Percentiles rank a stretch among this genome's conserved stretches.
Evolutionary conservation across 2,113 vertebrate species (phyloP).

Genomic region (Malurus alboscapulatus): DNA sequence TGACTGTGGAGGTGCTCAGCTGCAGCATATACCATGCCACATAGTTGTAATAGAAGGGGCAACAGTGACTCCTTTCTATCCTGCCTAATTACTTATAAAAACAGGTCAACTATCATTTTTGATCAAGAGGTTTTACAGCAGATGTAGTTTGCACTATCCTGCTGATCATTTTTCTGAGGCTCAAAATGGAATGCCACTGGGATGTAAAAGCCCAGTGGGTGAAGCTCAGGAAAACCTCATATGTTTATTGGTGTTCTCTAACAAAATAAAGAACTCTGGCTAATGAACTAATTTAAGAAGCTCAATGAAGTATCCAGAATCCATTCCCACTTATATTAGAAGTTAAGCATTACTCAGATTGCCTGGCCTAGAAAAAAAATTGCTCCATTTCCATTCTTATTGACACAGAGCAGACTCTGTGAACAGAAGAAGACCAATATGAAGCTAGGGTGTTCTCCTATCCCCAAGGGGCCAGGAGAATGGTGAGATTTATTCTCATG

Average conservation of each 20-base stretch:
- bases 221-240: not conserved
- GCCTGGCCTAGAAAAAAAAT: not conserved
- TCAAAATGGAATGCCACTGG: not conserved
- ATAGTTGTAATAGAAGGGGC: not conserved
- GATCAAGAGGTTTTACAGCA: not conserved
- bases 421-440: not conserved
- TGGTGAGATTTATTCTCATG: not conserved
- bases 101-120: not conserved
- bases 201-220: not conserved
- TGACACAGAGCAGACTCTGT: not conserved
- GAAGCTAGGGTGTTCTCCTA: not conserved
- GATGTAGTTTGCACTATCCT: not conserved
- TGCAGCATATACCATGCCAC: not conserved
- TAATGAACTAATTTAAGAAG: not conserved
- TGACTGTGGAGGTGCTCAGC: not conserved
- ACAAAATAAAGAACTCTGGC: not conserved
- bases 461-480: not conserved
- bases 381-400: not conserved
- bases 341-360: not conserved
- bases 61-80: not conserved
- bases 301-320: not conserved
- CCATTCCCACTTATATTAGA: not conserved
- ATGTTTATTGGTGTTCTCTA: not conserved
- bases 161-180: not conserved
- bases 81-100: not conserved